Evolutionary conservation across 2,113 vertebrate genomes (phyloP).

Genomic region (Charina bottae): DNA sequence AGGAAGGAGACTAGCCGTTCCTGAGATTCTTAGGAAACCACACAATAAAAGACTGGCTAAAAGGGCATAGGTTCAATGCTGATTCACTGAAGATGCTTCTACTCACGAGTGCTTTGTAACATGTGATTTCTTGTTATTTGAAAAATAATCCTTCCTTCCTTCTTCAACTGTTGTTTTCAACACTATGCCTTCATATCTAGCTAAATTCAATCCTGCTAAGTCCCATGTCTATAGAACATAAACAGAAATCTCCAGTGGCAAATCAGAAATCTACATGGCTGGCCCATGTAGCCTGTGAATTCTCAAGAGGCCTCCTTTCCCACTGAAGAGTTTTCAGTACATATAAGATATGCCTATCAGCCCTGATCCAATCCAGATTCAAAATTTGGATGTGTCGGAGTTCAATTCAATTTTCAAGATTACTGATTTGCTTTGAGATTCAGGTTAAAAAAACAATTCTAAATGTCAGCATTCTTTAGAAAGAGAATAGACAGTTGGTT

Average conservation of each 20-base stretch:
- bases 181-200: background rate
- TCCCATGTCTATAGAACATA: background rate
- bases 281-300: background rate
- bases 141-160: background rate
- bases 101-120: background rate
- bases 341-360: background rate
- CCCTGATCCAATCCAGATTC: background rate
- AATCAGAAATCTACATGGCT: no score
- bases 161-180: background rate
- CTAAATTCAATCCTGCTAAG: background rate
- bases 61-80: constrained; percentile 14
- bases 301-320: background rate
- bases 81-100: background rate
- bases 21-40: constrained; percentile 29
- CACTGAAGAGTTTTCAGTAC: background rate
- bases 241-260: background rate
- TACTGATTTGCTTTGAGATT: background rate
- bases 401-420: background rate
- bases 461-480: background rate
- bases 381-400: background rate
- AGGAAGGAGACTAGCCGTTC: background rate
- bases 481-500: background rate
- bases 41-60: constrained; percentile 32
- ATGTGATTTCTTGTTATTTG: background rate
- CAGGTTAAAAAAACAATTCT: background rate